Evolutionary conservation across 1,140 invertebrate genomes (phyloP), one percentile per base, ranked within the genome.

Genomic region (Plectrocnemia conspersa): DNA sequence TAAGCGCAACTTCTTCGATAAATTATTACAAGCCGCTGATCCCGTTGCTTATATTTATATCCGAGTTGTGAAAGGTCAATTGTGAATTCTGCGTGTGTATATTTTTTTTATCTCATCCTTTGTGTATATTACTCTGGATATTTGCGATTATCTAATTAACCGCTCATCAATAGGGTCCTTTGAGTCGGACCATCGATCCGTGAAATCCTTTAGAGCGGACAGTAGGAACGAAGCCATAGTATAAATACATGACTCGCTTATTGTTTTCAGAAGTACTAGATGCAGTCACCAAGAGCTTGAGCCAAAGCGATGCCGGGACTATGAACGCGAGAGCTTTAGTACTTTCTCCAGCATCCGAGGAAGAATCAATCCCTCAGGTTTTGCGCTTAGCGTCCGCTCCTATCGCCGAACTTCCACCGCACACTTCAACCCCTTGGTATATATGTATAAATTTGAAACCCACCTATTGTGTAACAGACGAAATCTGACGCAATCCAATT

Each of bases 391-490:
- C 45, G 0, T 58, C 64, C 0, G 63, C 67, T 2, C 69, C 71
- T 22, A 64, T 64, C 24, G 38, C 66, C 13, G 72, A 69, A 10
- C 67, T 69, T 62, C 67, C 66, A 22, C 70, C 68, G 3, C 68
- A 71, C 50, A 64, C 68, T 40, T 68, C 70, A 42, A 71, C 68
- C 54, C 73, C 73, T 18, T 75, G 73, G 73, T 74, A 54, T 38
- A n/a, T 29, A 29, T 29, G n/a, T 7, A 29, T 29, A 29, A 64
- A 62, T 38, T 58, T 27, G 46, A 27, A 50, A 21, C 27, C 27
- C 27, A 29, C 10, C 11, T 3, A 7, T 9, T 6, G 9, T 4
- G 7, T 9, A 32, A n/a, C n/a, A n/a, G n/a, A n/a, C n/a, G n/a
- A n/a, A n/a, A n/a, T n/a, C n/a, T n/a, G n/a, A n/a, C n/a, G n/a